Conservation (phyloP, 2,888 invertebrate species). For the Marasmarcha lunaedactyla region DNA sequence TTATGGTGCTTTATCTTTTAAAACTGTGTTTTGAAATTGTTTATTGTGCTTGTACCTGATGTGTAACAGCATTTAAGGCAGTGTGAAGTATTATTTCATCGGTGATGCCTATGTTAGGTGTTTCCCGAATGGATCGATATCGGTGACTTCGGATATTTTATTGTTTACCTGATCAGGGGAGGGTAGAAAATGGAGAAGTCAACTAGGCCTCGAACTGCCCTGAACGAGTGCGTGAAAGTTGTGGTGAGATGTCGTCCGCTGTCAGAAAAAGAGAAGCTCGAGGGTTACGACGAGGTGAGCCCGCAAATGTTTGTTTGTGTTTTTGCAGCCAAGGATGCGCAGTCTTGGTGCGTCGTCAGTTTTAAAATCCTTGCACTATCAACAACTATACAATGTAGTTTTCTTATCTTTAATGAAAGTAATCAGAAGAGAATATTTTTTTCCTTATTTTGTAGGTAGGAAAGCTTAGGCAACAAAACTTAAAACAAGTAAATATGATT, state of each 20-base stretch:
- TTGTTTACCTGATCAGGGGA: conserved; percentile 31
- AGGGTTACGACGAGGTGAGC: conserved; percentile 76
- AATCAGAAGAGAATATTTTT: neutral
- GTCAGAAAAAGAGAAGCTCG: conserved; percentile 84
- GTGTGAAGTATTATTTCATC: conserved; percentile 27
- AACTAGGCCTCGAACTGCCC: conserved; percentile 59
- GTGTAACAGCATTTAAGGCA: neutral
- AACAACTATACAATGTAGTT: neutral
- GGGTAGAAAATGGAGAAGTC: conserved; percentile 57
- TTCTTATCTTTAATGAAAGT: neutral
- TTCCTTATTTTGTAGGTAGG: too few relatives aligned
- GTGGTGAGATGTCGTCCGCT: conserved; percentile 97
- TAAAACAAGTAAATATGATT: too few relatives aligned
- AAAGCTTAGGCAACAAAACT: too few relatives aligned
- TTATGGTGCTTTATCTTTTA: conserved; percentile 34
- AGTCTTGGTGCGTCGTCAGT: conserved; percentile 32
- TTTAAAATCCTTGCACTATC: neutral
- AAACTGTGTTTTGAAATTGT: conserved; percentile 23
- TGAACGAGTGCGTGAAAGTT: conserved; percentile 93
- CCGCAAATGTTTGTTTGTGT: conserved; percentile 6
- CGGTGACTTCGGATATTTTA: conserved; percentile 46
- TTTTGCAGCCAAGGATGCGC: conserved; percentile 27
- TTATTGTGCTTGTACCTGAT: neutral
- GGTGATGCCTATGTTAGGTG: conserved; percentile 49
- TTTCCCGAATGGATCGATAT: conserved; percentile 64